phyloP scores from a whole-genome alignment of 2,113 vertebrate genomes.

The Tapirus terrestris region DNA sequence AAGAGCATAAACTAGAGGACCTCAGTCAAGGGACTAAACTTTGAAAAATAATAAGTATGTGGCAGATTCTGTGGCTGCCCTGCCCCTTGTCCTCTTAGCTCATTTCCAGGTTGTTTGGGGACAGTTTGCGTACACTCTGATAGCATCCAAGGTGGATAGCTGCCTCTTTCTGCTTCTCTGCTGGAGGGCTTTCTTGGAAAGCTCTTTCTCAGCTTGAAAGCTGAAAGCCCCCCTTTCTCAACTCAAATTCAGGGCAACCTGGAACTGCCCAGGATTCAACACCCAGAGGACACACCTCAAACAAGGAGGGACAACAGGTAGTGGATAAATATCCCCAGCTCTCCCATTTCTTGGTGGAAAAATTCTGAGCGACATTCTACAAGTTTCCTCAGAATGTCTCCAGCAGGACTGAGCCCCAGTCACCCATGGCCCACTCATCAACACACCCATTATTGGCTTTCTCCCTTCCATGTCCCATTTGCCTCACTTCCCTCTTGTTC shows the following conservation, averaged over 20 bases:
- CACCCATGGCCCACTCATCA: too few relatives aligned
- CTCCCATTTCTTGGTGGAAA: neutral
- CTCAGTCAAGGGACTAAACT: neutral
- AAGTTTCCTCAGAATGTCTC: neutral
- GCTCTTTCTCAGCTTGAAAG: neutral
- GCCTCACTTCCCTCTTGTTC: neutral
- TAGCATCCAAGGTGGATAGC: too few relatives aligned
- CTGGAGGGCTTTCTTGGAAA: neutral
- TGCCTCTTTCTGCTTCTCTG: neutral
- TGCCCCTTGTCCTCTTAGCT: neutral
- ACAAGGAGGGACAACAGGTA: neutral
- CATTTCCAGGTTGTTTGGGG: neutral
- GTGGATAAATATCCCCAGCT: neutral
- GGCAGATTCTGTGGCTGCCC: neutral
- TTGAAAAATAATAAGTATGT: neutral
- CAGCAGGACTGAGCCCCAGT: neutral
- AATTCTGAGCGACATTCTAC: neutral
- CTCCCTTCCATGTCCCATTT: neutral
- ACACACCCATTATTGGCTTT: neutral
- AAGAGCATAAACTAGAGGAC: neutral
- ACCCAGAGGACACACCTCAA: neutral
- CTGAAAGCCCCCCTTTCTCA: neutral
- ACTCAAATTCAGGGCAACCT: neutral
- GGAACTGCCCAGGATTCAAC: neutral
- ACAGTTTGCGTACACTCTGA: neutral